Evolutionary conservation across 92 coral and sea anemone genomes (phyloP), one percentile per base, ranked within the genome.

Genomic region (Palythoa grandiflora): DNA sequence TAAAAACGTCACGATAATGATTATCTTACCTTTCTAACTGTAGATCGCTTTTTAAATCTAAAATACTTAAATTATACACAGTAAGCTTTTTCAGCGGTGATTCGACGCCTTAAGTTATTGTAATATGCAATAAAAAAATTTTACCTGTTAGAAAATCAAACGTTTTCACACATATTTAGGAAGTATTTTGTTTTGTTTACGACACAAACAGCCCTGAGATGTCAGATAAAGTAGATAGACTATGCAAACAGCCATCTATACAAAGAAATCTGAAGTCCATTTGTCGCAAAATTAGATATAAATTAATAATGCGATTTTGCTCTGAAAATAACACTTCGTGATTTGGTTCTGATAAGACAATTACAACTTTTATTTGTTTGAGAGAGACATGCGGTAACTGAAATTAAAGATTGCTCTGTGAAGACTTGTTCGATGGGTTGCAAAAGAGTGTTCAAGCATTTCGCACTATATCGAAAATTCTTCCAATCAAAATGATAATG

Each of bases 341-440:
- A 55, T 55, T 55, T 55, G 4, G 61, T 55, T 55, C 11, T 80
- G 85, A 80, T 65, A 80, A 80, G 61, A 15, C 61, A 11, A 55
- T 55, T 55, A 55, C 61, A 55, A 55, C 61, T 55, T 48, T 20
- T 81, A 16, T 81, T 81, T 81, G 40, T 66, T 81, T 81, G 21
- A 40, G 75, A 21, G 39, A 17, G 13, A 21, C 36, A 37, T 16
- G 6, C 50, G 61, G 71, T 63, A 39, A 28, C 55, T 14, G 55
- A 39, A 60, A 61, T 48, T 44, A 11, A 61, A 40, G 63, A 65
- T 65, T 3, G 37, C 14, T 59, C 5, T 10, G 19, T 5, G 38
- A 70, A 70, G 47, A 9, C 47, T 35, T 35, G 15, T 81, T 38
- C 20, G 36, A 12, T 39, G 59, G 7, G 37, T 81, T 28, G 61